These are phyloP conservation scores for Philypnodon macrostomus DNA, from an alignment of 2,797 vertebrate species.

Conservation along the genomic window DNA sequence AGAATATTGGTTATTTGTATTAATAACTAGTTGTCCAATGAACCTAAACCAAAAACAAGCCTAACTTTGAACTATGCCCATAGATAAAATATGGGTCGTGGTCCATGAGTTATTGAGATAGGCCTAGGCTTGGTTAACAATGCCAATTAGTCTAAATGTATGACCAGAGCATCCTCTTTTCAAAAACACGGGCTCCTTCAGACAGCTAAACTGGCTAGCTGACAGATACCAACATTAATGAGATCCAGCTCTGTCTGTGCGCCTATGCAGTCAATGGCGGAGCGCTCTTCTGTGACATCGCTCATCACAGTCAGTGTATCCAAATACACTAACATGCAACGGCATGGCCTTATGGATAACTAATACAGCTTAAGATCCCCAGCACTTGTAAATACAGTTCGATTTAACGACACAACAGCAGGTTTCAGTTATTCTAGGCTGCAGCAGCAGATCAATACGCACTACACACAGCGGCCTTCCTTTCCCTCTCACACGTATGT, in stretches of 20 bases:
- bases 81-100: no score
- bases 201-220: slow-evolving; percentile 15
- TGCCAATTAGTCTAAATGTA: no score
- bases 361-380: slow-evolving; percentile 1
- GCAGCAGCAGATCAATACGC: slow-evolving; percentile 12
- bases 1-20: no score
- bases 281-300: slow-evolving; percentile 50
- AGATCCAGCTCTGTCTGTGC: slow-evolving; percentile 54
- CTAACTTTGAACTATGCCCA: no score
- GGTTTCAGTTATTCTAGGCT: neutral
- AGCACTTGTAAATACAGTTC: slow-evolving; percentile 8
- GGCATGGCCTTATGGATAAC: slow-evolving; percentile 20
- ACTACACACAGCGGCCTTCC: slow-evolving; percentile 14
- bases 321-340: slow-evolving; percentile 19
- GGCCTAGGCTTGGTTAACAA: no score
- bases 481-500: slow-evolving; percentile 41
- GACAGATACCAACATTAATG: slow-evolving; percentile 55
- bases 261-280: slow-evolving; percentile 76
- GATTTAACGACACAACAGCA: neutral
- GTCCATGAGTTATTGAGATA: no score
- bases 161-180: no score
- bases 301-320: slow-evolving; percentile 11
- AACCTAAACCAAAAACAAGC: no score
- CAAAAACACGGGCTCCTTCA: no score
- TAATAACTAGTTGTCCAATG: no score